Evolutionary conservation across 2,888 invertebrate genomes (phyloP).

Genomic region (Sicus ferrugineus): DNA sequence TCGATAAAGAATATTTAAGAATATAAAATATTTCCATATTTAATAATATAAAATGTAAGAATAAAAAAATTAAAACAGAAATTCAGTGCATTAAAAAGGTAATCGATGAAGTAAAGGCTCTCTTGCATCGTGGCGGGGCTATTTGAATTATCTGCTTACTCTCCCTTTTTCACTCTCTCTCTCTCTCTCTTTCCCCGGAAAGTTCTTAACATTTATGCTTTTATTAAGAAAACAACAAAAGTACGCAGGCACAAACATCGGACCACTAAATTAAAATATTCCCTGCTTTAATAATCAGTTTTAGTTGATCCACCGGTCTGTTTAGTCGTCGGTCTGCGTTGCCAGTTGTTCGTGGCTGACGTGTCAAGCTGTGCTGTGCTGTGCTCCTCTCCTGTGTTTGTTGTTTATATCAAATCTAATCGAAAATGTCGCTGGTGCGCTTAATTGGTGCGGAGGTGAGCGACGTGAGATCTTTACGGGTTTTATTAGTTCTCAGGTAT

Average conservation of each 20-base stretch:
- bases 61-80: no score
- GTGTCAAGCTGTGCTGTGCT: not conserved
- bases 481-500: not conserved
- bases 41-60: no score
- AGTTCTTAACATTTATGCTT: not conserved
- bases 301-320: constrained; percentile 51
- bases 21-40: no score
- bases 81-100: no score
- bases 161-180: not conserved
- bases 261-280: not conserved
- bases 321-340: constrained; percentile 43
- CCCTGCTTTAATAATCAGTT: constrained; percentile 48
- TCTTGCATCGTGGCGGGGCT: not conserved
- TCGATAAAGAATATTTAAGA: no score
- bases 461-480: not conserved
- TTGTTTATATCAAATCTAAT: constrained; percentile 28
- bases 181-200: not conserved
- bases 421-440: constrained; percentile 57
- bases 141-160: no score
- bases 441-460: constrained; percentile 61
- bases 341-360: no score
- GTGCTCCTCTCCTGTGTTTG: not conserved
- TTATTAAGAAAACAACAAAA: not conserved
- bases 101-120: not conserved
- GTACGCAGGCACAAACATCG: not conserved